Conservation (phyloP, 2,113 vertebrate species). For the Trachemys scripta region DNA sequence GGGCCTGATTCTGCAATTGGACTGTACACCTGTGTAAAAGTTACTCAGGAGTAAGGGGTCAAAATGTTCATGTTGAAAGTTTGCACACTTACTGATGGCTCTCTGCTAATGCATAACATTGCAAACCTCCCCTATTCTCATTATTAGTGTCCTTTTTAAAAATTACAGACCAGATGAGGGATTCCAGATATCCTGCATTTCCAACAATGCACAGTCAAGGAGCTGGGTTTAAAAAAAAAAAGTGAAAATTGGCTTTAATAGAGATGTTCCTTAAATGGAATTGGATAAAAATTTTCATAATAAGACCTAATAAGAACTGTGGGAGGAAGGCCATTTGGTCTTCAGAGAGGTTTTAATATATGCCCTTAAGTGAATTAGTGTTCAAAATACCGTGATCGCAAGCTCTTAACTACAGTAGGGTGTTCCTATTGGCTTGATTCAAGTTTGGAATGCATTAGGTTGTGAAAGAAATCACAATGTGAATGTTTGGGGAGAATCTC, state of each 20-base stretch:
- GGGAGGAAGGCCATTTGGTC: conserved; percentile 38
- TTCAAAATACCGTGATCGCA: conserved; percentile 59
- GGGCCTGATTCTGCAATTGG: conserved; percentile 30
- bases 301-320: conserved; percentile 42
- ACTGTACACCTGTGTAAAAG: neutral
- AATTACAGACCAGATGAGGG: neutral
- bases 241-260: rapidly evolving
- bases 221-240: rapidly evolving
- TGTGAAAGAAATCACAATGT: neutral
- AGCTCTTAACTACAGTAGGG: neutral
- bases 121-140: conserved; percentile 41
- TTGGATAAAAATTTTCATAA: neutral
- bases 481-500: neutral
- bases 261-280: neutral
- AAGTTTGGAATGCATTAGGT: neutral
- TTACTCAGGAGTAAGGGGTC: neutral
- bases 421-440: too few species aligned
- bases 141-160: neutral
- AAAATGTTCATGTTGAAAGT: conserved; percentile 9
- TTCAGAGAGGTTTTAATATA: neutral
- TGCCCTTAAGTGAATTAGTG: conserved; percentile 38
- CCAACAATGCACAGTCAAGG: rapidly evolving
- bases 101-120: conserved; percentile 53
- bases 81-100: conserved; percentile 51
- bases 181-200: neutral